Percentiles rank a stretch among this genome's conserved stretches.
Conservation (phyloP, 2,888 invertebrate species). For the Drosophila cognata region DNA sequence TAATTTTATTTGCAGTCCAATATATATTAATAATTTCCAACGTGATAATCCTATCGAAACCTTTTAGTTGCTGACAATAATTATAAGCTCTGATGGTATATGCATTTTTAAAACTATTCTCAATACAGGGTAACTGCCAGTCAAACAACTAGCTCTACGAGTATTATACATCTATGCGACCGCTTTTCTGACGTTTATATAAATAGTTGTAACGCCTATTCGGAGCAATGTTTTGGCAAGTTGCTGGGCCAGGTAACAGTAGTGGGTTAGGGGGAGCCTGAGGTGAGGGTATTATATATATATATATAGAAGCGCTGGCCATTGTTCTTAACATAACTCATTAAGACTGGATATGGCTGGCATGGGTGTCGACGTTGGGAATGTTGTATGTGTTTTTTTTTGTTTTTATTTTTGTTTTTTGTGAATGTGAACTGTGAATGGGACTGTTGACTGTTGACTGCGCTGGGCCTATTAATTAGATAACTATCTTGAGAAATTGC, state of each 20-base stretch:
- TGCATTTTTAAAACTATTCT: neutral
- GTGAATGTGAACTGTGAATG: slow-evolving; percentile 34
- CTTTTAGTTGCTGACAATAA: too few relatives aligned
- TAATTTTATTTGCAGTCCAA: too few relatives aligned
- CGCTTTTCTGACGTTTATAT: slow-evolving; percentile 63
- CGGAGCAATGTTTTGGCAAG: slow-evolving; percentile 70
- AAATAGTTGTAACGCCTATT: slow-evolving; percentile 78
- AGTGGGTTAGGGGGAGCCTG: slow-evolving; percentile 5
- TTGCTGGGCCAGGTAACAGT: neutral
- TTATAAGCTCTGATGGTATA: neutral
- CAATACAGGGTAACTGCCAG: slow-evolving; percentile 21
- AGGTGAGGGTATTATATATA: slow-evolving; percentile 39
- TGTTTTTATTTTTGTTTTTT: neutral
- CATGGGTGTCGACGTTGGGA: slow-evolving; percentile 55
- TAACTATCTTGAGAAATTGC: slow-evolving; percentile 85
- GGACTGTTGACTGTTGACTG: slow-evolving; percentile 13
- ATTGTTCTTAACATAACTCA: slow-evolving; percentile 80
- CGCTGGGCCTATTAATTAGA: slow-evolving; percentile 83
- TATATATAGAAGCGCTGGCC: slow-evolving; percentile 48
- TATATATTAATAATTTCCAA: too few relatives aligned
- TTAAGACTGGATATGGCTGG: slow-evolving; percentile 62
- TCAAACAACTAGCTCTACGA: neutral
- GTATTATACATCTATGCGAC: slow-evolving; percentile 21
- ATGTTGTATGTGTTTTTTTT: slow-evolving; percentile 27
- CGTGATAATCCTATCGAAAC: too few relatives aligned